These are phyloP conservation scores for Paraplagusia blochii DNA, from an alignment of 2,113 vertebrate genomes.

Conservation along the genomic window DNA sequence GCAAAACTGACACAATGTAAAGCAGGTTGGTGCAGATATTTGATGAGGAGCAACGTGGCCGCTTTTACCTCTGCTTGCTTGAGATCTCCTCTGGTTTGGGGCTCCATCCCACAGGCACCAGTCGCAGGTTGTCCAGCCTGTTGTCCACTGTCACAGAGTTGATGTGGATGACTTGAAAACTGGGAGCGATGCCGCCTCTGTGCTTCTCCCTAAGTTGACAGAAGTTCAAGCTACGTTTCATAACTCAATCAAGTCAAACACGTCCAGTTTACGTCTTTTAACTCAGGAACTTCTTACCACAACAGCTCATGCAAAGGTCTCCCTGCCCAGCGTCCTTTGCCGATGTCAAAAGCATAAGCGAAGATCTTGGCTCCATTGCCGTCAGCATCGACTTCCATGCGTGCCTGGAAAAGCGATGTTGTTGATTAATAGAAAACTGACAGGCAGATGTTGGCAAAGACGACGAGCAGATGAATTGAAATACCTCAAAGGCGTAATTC, in stretches of 20 bases:
- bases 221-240: not conserved
- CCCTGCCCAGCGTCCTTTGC: slow-evolving; percentile 91
- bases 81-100: slow-evolving; percentile 92
- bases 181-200: slow-evolving; percentile 91
- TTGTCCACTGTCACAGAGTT: slow-evolving; percentile 97
- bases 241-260: not conserved
- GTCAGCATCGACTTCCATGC: slow-evolving; percentile 98
- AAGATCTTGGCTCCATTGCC: slow-evolving; percentile 98
- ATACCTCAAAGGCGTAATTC: slow-evolving; percentile 97
- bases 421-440: not conserved
- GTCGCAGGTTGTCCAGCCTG: slow-evolving; percentile 91
- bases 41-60: not conserved
- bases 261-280: not conserved
- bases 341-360: slow-evolving; percentile 96
- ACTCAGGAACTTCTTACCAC: slow-evolving; percentile 79
- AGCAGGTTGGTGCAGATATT: no score
- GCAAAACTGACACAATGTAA: not conserved
- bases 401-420: slow-evolving; percentile 75
- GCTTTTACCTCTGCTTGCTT: slow-evolving; percentile 90
- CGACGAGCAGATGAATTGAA: not conserved
- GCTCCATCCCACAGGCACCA: slow-evolving; percentile 91
- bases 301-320: slow-evolving; percentile 92
- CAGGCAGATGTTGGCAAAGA: not conserved
- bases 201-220: slow-evolving; percentile 87
- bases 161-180: slow-evolving; percentile 95